Evolutionary conservation across 64 coral and sea anemone species (phyloP).

Genomic region (Pocillopora verrucosa): DNA sequence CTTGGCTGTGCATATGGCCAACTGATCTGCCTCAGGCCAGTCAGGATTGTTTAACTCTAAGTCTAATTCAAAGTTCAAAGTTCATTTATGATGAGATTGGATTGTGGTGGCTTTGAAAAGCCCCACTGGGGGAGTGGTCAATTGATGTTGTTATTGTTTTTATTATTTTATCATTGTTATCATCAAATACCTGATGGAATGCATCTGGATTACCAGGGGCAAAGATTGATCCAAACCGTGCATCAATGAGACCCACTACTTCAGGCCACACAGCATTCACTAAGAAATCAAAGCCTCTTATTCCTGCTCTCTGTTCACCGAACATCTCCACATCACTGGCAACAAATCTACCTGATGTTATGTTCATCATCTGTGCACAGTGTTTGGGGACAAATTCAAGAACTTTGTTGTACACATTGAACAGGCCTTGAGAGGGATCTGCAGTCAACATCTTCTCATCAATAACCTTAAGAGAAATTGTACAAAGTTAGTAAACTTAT

Average conservation of each 20-base stretch:
- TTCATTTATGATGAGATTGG: not conserved
- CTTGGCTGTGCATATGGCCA: too few species aligned
- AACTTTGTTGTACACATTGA: conserved; percentile 72
- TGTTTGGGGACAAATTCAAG: conserved; percentile 95
- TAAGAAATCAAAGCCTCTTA: conserved; percentile 92
- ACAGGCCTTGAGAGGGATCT: conserved; percentile 68
- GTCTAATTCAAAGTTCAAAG: not conserved
- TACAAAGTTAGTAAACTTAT: not conserved
- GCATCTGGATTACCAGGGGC: conserved; percentile 95
- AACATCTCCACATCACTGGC: conserved; percentile 39
- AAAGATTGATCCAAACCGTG: conserved; percentile 88
- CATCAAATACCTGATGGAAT: conserved; percentile 77
- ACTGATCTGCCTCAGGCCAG: too few species aligned
- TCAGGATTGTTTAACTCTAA: too few species aligned
- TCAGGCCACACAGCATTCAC: conserved; percentile 99
- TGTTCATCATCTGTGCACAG: conserved; percentile 86
- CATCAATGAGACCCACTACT: conserved; percentile 64
- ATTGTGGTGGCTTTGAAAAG: too few species aligned
- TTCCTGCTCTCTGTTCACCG: conserved; percentile 68
- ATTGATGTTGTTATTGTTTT: not conserved
- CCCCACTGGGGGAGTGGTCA: not conserved
- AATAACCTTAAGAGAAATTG: conserved; percentile 62
- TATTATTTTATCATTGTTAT: too few species aligned
- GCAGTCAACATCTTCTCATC: conserved; percentile 53
- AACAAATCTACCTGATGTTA: conserved; percentile 71